Percentiles rank a stretch among this genome's conserved stretches.
phyloP scores from a whole-genome alignment of 2,797 vertebrate species.

The Scleropages formosus region DNA sequence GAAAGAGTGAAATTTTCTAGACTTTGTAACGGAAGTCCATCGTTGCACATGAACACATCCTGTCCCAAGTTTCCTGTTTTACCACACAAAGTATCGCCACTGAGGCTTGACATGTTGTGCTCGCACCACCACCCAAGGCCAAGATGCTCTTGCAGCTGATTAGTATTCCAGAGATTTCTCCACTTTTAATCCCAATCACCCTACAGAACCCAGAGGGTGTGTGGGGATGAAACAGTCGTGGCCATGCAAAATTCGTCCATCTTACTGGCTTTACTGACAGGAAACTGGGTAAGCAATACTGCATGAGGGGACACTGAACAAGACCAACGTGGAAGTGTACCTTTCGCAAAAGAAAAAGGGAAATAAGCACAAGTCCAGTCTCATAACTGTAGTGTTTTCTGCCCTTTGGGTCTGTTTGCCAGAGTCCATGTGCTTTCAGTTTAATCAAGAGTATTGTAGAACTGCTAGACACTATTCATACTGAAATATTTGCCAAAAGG shows the following conservation, averaged over 20 bases:
- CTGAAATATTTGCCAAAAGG: too few species aligned
- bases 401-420: background rate
- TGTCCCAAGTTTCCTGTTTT: background rate
- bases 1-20: background rate
- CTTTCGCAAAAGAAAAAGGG: background rate
- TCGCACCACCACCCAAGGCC: background rate
- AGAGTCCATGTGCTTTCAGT: background rate
- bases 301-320: too few species aligned
- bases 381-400: background rate
- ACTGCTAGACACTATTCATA: background rate
- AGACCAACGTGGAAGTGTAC: too few species aligned
- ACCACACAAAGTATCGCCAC: background rate
- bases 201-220: background rate
- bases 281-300: background rate
- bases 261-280: background rate
- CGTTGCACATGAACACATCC: background rate
- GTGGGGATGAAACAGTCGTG: background rate
- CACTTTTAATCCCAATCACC: slow-evolving; percentile 20
- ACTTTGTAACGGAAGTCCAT: slow-evolving; percentile 16
- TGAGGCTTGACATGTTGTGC: background rate
- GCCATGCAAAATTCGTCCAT: background rate
- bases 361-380: background rate
- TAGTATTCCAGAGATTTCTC: background rate
- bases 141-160: background rate
- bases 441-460: background rate